Percentiles rank a stretch among this genome's conserved stretches.
phyloP scores from a whole-genome alignment of 2,113 vertebrate genomes.

The Nothobranchius kuhntae region DNA sequence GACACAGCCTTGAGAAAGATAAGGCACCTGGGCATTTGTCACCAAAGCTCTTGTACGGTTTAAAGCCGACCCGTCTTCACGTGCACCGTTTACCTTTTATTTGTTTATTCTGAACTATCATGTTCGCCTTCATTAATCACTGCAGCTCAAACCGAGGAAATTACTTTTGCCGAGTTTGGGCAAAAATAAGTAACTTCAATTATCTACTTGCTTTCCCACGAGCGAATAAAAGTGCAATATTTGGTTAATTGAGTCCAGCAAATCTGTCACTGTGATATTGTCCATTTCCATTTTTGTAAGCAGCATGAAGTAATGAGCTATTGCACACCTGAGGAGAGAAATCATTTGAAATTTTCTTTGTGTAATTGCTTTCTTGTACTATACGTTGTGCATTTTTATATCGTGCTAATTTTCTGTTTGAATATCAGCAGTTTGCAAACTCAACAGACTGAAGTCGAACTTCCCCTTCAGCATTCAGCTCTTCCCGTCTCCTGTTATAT shows the following conservation, averaged over 20 bases:
- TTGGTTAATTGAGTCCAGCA: conserved; percentile 28
- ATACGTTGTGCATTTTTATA: conserved; percentile 47
- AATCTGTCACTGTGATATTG: conserved; percentile 25
- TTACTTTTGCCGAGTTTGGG: conserved; percentile 26
- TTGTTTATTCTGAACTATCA: conserved; percentile 66
- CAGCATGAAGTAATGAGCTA: conserved; percentile 7
- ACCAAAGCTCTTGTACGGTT: conserved; percentile 57
- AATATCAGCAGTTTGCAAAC: conserved; percentile 53
- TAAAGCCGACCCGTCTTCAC: conserved; percentile 67
- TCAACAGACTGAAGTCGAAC: conserved; percentile 60
- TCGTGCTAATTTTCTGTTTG: conserved; percentile 56
- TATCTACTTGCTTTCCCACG: conserved; percentile 11
- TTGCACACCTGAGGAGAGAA: conserved; percentile 38
- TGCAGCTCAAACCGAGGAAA: conserved; percentile 35
- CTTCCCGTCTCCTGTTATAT: conserved; percentile 58
- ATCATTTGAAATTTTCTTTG: conserved; percentile 34
- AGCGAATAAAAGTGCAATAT: conserved; percentile 40
- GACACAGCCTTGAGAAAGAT: conserved; percentile 62
- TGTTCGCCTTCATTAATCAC: conserved; percentile 69
- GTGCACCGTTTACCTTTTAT: conserved; percentile 68
- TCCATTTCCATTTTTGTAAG: conserved; percentile 45
- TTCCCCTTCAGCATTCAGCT: conserved; percentile 32
- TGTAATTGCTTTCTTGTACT: conserved; percentile 53
- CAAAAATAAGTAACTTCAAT: conserved; percentile 17
- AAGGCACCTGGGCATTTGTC: conserved; percentile 68